phyloP scores from a whole-genome alignment of 2,113 vertebrate species.

The Lasiurus cinereus region DNA sequence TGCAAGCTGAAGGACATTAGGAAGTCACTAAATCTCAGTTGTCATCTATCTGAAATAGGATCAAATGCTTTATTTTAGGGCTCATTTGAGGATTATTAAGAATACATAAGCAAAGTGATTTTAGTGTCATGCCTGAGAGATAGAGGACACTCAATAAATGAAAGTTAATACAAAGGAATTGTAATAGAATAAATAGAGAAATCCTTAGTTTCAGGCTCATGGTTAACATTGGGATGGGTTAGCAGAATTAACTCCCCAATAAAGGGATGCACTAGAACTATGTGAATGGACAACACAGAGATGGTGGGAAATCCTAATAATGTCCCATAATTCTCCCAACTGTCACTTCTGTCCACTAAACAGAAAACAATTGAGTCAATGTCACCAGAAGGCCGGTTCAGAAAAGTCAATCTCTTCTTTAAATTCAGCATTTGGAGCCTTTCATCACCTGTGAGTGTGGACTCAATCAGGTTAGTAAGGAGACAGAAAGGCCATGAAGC shows the following conservation, averaged over 20 bases:
- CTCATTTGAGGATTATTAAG: background rate
- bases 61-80: background rate
- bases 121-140: background rate
- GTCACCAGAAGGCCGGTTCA: background rate
- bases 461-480: background rate
- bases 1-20: background rate
- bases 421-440: background rate
- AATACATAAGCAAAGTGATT: background rate
- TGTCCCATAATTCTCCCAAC: accelerated
- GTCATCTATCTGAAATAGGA: background rate
- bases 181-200: background rate
- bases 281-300: background rate
- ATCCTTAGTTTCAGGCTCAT: background rate
- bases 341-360: background rate
- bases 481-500: background rate
- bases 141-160: background rate
- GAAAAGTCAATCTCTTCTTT: background rate
- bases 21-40: background rate
- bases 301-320: background rate
- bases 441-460: background rate
- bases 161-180: background rate
- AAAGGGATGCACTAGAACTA: background rate
- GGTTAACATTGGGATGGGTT: background rate
- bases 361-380: background rate
- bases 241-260: background rate